phyloP scores from a whole-genome alignment of 53 echinoderm and acorn worm species.

The Holothuria leucospilota region DNA sequence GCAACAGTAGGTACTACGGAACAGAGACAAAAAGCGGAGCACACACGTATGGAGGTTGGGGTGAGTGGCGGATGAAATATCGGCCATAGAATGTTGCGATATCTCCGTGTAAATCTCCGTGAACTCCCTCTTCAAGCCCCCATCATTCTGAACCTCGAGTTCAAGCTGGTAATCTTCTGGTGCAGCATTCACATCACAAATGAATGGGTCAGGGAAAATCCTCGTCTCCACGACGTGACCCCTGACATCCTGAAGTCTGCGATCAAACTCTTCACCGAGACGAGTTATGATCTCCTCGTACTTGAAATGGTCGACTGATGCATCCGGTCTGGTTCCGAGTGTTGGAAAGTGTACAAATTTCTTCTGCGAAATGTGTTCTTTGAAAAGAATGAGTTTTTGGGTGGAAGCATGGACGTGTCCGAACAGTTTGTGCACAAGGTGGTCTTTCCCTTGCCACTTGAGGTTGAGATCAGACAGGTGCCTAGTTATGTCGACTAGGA shows the following conservation, averaged over 20 bases:
- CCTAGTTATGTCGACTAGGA: conserved; percentile 13
- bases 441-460: neutral
- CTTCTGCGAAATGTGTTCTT: neutral
- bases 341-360: neutral
- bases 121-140: conserved; percentile 27
- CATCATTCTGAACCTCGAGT: conserved; percentile 29
- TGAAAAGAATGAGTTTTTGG: neutral
- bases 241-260: conserved; percentile 18
- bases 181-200: conserved; percentile 34
- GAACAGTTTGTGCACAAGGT: neutral
- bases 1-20: neutral
- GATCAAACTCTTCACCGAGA: conserved; percentile 32
- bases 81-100: conserved; percentile 25
- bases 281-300: conserved; percentile 24
- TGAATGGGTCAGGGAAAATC: conserved; percentile 23
- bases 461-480: conserved; percentile 14
- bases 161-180: conserved; percentile 16
- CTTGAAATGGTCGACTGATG: conserved; percentile 21
- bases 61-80: conserved; percentile 31
- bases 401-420: too few relatives aligned
- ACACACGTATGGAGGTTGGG: conserved; percentile 9
- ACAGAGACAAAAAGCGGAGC: conserved; percentile 2
- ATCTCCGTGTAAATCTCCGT: conserved; percentile 25
- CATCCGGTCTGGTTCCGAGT: conserved; percentile 5
- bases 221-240: conserved; percentile 20